Base-by-base conservation (phyloP, 2,888 invertebrate genomes). In the Zelleria hepariella region DNA sequence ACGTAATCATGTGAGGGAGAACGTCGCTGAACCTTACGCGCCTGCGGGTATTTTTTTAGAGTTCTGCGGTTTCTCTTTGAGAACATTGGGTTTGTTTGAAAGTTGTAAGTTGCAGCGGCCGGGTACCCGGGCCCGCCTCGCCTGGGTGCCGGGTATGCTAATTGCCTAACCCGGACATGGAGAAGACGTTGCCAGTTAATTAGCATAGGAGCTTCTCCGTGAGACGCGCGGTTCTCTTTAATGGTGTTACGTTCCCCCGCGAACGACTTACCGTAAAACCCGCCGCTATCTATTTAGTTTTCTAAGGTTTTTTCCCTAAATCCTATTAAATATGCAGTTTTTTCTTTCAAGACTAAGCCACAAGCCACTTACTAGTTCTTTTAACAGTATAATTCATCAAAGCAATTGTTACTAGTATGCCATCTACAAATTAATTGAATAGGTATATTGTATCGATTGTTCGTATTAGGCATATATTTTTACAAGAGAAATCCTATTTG, bases 91-190 rank as follows among this genome's bases (percentile, higher is more conserved):
- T 68, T 67, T 66, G 63, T 68, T 58, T 62, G 55, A 62, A 59
- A 66, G 63, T 58, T 59, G 10, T 47, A 68, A 64, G 66, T 70
- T 65, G 66, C 63, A 62, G 27, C 10, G 32, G 55, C 27, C 24
- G 21, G 27, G 2, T 24, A 10, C 53, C 27, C 20, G 4, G 32
- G 4, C 7, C 24, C 67, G 65, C 64, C 67, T 65, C 65, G 65
- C 65, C 63, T 57, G 59, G 52, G 57, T 55, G 21, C 67, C 67
- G 63, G 63, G 65, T 72, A 71, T 71, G 71, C 65, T 69, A 72
- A 71, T 72, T 68, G 69, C 69, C 68, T 71, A 47, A 58, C 61
- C 58, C 60, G 62, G 58, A 65, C 62, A 65, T 59, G 58, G 58
- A 63, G 64, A 64, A 65, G 66, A 64, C 66, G 65, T 62, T 63